A percentile compares a stretch with the other conserved stretches of the same genome.
phyloP scores from a whole-genome alignment of 2,113 vertebrate genomes.

The Myrmophylax atrothorax region DNA sequence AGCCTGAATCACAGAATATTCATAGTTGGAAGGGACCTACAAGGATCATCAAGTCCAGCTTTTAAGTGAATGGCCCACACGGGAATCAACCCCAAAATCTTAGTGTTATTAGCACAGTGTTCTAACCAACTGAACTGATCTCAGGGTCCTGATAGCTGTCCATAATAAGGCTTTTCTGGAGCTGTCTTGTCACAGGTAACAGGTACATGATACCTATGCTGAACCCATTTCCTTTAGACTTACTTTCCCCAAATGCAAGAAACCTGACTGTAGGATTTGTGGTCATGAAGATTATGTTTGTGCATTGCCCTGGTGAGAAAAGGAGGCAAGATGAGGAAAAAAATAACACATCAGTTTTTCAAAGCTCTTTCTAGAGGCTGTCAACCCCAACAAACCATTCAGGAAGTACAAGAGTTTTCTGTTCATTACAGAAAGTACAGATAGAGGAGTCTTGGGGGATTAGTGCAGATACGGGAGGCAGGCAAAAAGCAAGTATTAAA shows the following conservation, averaged over 20 bases:
- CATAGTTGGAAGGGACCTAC: background rate
- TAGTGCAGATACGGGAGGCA: background rate
- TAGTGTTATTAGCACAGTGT: background rate
- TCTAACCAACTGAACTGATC: background rate
- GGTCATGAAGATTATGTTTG: background rate
- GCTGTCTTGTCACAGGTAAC: background rate
- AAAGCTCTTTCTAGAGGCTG: background rate
- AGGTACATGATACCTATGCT: rapidly evolving
- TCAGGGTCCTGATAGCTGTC: background rate
- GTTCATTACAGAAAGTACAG: background rate
- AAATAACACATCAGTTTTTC: background rate
- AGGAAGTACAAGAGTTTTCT: background rate
- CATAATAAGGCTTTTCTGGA: background rate
- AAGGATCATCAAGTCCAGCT: background rate
- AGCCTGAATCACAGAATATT: background rate
- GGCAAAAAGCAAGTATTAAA: background rate
- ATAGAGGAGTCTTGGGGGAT: background rate
- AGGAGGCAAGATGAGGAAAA: background rate
- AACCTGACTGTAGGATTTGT: background rate
- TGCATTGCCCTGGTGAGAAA: background rate
- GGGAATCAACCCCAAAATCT: background rate
- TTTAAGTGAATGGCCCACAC: background rate
- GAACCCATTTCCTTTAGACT: background rate
- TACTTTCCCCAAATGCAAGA: background rate
- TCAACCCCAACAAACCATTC: background rate